Evolutionary conservation across 2,113 vertebrate genomes (phyloP).

Genomic region (Pycnonotus jocosus): DNA sequence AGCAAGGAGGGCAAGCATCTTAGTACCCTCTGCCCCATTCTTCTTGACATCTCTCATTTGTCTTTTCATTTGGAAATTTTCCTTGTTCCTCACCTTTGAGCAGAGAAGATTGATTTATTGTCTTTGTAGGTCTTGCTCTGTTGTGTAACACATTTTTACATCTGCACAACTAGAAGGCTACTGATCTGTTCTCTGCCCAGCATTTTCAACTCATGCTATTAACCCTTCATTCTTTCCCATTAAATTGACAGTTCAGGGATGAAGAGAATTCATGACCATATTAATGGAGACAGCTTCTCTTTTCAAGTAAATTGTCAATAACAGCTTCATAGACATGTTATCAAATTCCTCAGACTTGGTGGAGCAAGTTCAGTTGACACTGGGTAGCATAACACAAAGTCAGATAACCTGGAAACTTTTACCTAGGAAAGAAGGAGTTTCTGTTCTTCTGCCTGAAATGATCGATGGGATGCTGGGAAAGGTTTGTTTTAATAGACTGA

Average conservation of each 20-base stretch:
- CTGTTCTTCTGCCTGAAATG: not conserved
- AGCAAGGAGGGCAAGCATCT: not conserved
- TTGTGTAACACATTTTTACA: not conserved
- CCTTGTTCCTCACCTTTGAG: not conserved
- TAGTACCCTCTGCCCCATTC: not conserved
- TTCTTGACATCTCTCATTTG: not conserved
- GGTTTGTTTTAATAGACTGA: not conserved
- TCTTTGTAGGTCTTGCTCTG: not conserved
- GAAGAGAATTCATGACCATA: not conserved
- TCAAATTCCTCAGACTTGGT: not conserved
- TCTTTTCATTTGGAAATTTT: not conserved
- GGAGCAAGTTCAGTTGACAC: not conserved
- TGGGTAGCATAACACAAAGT: not conserved
- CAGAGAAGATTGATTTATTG: not conserved
- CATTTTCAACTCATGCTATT: not conserved
- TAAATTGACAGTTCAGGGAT: not conserved
- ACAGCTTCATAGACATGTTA: not conserved
- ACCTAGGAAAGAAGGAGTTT: not conserved
- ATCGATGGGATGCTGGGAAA: not conserved
- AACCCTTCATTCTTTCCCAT: not conserved
- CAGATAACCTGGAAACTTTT: not conserved
- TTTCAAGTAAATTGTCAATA: not conserved
- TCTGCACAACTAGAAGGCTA: not conserved
- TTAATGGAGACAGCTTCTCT: not conserved
- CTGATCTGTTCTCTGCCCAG: not conserved